These are phyloP conservation scores for Penaeus japonicus DNA, from an alignment of 1,140 invertebrate species.

Conservation along the genomic window DNA sequence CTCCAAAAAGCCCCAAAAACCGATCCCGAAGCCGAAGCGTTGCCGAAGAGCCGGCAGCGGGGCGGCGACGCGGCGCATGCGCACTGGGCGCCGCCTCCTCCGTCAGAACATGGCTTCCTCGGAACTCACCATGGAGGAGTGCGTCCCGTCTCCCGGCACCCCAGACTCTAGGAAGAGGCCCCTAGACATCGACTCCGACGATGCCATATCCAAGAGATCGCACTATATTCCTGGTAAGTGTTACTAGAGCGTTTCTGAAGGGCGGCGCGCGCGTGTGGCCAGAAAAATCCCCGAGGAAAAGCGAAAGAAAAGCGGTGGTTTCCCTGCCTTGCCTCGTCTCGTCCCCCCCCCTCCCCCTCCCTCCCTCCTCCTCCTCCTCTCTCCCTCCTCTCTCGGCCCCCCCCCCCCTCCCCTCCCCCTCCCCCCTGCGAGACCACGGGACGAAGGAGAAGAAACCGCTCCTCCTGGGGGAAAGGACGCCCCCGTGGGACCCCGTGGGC, in stretches of 20 bases:
- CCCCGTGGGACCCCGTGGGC: no score
- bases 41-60: not conserved
- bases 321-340: no score
- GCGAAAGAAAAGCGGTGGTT: no score
- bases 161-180: slow-evolving; percentile 77
- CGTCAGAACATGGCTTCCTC: slow-evolving; percentile 53
- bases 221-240: slow-evolving; percentile 85
- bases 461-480: no score
- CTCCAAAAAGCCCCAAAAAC: not conserved
- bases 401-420: no score
- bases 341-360: no score
- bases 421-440: no score
- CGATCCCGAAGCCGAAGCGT: not conserved
- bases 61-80: slow-evolving; percentile 25
- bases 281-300: not conserved
- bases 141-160: slow-evolving; percentile 55
- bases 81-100: slow-evolving; percentile 36
- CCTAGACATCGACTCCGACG: slow-evolving; percentile 83
- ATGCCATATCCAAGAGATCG: slow-evolving; percentile 85
- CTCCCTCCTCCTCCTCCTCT: no score
- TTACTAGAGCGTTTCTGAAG: not conserved
- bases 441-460: no score
- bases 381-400: no score
- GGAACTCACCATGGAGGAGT: slow-evolving; percentile 54
- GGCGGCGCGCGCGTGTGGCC: not conserved